Evolutionary conservation across 2,797 vertebrate species (phyloP), one percentile per base, ranked within the genome.

Genomic region (Danio tinwini): DNA sequence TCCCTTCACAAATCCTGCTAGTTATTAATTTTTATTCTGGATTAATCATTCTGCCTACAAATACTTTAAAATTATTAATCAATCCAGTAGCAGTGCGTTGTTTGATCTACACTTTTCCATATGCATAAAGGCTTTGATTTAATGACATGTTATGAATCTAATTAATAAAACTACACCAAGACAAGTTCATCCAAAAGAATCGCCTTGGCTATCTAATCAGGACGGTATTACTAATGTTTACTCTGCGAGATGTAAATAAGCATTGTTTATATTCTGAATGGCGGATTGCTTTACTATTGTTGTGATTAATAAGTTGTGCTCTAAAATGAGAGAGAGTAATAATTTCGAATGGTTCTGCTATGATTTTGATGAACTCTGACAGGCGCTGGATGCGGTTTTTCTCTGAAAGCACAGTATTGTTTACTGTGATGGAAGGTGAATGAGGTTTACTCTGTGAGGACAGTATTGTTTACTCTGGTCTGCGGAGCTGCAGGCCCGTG

Each of bases 391-490:
- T 29, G 16, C 63, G 11, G 10, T 56, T 45, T 56, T 39, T 4
- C 74, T 45, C 10, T 8, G 45, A 37, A n/a, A 45, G 16, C 42
- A 40, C n/a, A 70, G 13, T 45, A 53, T 47, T 79, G 58, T 72
- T 63, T 55, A 72, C 69, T 64, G 14, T 47, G 42, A 72, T 13
- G 19, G 47, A 72, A 53, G 59, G 40, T 45, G 49, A 56, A 55
- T 65, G 21, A 56, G 69, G 42, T 64, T 80, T 80, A 9, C 50
- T 80, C 16, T 47, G 49, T 62, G 47, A 70, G 78, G 53, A 7
- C 74, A 72, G 56, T 81, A 72, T 82, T 78, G 80, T 82, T 73
- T 80, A 80, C 78, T 55, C 68, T 72, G 58, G 19, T 72, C 56
- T 71, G 47, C 50, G 63, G 62, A 73, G 50, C 70, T 80, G 69